phyloP scores from a whole-genome alignment of 2,797 vertebrate species.

The Poeciliopsis infans region DNA sequence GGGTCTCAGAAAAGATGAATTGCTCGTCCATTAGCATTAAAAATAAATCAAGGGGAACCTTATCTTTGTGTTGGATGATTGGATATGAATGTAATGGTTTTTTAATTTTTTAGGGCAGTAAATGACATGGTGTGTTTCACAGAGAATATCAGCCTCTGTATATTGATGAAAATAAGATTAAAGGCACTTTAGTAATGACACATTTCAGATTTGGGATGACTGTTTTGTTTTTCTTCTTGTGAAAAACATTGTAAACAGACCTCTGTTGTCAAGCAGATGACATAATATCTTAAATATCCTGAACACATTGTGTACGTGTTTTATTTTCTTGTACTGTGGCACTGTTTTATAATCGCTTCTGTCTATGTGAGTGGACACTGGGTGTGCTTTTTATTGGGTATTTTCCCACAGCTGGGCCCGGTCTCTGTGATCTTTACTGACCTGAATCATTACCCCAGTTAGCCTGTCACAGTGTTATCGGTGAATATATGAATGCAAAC shows the following conservation, averaged over 20 bases:
- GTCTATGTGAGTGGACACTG: slow-evolving; percentile 25
- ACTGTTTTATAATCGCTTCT: slow-evolving; percentile 20
- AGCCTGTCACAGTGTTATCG: slow-evolving; percentile 42
- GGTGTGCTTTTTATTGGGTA: slow-evolving; percentile 42
- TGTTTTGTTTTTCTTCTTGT: slow-evolving; percentile 12
- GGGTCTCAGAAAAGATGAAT: slow-evolving; percentile 54
- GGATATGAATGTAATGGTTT: slow-evolving; percentile 45
- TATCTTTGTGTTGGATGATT: slow-evolving; percentile 39
- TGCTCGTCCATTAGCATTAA: slow-evolving; percentile 50
- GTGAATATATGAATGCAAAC: slow-evolving; percentile 64
- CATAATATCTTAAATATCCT: slow-evolving; percentile 29
- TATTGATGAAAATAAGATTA: slow-evolving; percentile 29
- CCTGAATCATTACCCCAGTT: slow-evolving; percentile 69
- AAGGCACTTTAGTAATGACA: slow-evolving; percentile 18
- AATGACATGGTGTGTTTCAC: slow-evolving; percentile 22
- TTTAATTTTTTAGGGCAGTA: slow-evolving; percentile 39
- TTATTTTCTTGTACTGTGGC: neutral
- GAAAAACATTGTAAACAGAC: slow-evolving; percentile 13
- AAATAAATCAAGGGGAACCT: slow-evolving; percentile 38
- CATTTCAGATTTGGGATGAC: neutral
- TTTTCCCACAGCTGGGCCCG: slow-evolving; percentile 65
- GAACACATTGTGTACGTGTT: slow-evolving; percentile 22
- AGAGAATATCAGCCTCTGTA: slow-evolving; percentile 1
- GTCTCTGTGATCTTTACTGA: slow-evolving; percentile 71
- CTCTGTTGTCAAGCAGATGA: slow-evolving; percentile 12